These are phyloP conservation scores for Aeoliscus strigatus DNA, from an alignment of 2,797 vertebrate species.

Conservation along the genomic window DNA sequence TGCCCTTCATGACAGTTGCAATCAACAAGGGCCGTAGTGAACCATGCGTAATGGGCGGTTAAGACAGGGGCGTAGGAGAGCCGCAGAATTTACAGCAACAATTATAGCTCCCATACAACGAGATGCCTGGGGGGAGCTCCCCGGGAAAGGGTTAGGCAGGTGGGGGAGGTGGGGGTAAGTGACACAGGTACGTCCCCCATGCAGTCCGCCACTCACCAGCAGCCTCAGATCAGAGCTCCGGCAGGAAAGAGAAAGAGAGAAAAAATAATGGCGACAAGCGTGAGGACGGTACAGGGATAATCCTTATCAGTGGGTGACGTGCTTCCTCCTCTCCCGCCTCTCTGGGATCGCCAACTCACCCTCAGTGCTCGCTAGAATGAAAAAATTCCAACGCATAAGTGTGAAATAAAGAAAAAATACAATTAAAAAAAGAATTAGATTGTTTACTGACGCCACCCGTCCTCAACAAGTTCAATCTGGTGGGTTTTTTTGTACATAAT, in stretches of 20 bases:
- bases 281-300: conserved; percentile 48
- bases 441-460: too few relatives aligned
- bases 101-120: conserved; percentile 67
- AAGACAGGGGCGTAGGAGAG: conserved; percentile 70
- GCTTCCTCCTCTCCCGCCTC: too few relatives aligned
- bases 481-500: too few relatives aligned
- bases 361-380: too few relatives aligned
- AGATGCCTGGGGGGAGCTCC: conserved; percentile 42
- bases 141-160: conserved; percentile 1
- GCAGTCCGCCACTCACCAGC: conserved; percentile 25
- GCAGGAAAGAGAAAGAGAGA: conserved; percentile 36
- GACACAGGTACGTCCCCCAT: conserved; percentile 43
- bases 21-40: conserved; percentile 75
- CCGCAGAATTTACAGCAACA: conserved; percentile 75
- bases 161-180: conserved; percentile 16
- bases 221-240: too few relatives aligned
- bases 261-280: conserved; percentile 56
- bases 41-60: conserved; percentile 73
- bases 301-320: conserved; percentile 36
- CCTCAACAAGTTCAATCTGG: too few relatives aligned
- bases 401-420: too few relatives aligned
- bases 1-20: conserved; percentile 68
- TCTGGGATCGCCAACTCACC: too few relatives aligned
- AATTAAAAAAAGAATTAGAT: too few relatives aligned
- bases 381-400: too few relatives aligned